These are phyloP conservation scores for Drosophila miranda DNA, from an alignment of 1,140 invertebrate species.

Conservation along the genomic window DNA sequence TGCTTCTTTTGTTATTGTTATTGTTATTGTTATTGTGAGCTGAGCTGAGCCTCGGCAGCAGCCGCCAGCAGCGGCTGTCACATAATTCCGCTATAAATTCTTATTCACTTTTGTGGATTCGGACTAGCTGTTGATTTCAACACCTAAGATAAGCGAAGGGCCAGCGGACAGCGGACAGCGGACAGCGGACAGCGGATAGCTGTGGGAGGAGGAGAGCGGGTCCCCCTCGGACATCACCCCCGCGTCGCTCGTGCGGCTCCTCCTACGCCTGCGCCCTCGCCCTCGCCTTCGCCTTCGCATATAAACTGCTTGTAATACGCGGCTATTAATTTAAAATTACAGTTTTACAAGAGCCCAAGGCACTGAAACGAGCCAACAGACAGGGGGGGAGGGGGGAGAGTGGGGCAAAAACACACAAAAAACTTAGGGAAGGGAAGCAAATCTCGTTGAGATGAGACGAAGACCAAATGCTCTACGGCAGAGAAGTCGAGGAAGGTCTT, in stretches of 20 bases:
- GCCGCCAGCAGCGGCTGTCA: slow-evolving; percentile 47
- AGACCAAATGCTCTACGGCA: too few species aligned
- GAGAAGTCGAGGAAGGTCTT: too few species aligned
- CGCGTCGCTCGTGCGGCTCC: slow-evolving; percentile 8
- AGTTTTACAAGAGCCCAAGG: slow-evolving; percentile 67
- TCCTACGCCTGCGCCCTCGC: slow-evolving; percentile 29
- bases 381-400: neutral
- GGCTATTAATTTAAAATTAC: slow-evolving; percentile 81
- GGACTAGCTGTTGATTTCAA: slow-evolving; percentile 81
- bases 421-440: slow-evolving; percentile 31
- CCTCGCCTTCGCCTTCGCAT: slow-evolving; percentile 70
- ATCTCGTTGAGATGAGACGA: neutral
- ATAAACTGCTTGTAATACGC: slow-evolving; percentile 80
- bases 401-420: slow-evolving; percentile 10
- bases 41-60: slow-evolving; percentile 53
- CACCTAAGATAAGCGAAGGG: slow-evolving; percentile 64
- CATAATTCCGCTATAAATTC: slow-evolving; percentile 81
- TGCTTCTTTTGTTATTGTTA: neutral
- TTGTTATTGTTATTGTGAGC: too few species aligned
- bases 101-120: slow-evolving; percentile 64
- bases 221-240: slow-evolving; percentile 23
- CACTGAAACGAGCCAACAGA: slow-evolving; percentile 1
- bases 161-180: neutral
- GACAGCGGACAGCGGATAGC: neutral
- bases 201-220: neutral